Percentiles rank a stretch among this genome's conserved stretches.
Conservation (phyloP, 2,888 invertebrate genomes). For the Hyles lineata region DNA sequence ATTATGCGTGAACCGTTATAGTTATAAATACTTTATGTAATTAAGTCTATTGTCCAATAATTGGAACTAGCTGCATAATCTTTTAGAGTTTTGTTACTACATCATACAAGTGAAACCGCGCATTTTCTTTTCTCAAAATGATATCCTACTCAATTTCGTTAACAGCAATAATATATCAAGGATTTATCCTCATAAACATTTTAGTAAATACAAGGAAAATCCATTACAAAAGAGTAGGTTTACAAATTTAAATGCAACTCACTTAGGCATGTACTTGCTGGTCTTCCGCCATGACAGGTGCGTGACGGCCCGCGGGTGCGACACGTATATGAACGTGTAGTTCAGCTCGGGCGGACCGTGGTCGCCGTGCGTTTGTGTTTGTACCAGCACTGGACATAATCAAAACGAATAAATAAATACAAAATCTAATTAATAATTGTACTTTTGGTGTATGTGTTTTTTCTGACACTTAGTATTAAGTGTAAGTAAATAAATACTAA, state of each 20-base stretch:
- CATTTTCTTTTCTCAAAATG: too few relatives aligned
- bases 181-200: too few relatives aligned
- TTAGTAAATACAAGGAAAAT: neutral
- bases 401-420: neutral
- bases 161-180: too few relatives aligned
- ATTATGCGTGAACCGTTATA: neutral
- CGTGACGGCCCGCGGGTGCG: constrained; percentile 98
- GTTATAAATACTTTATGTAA: too few relatives aligned
- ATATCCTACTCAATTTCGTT: too few relatives aligned
- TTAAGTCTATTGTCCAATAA: too few relatives aligned
- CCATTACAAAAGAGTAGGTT: neutral
- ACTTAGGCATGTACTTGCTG: constrained; percentile 99
- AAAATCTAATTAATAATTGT: too few relatives aligned
- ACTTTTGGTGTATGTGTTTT: too few relatives aligned
- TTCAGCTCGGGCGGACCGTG: constrained; percentile 87
- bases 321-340: constrained; percentile 97
- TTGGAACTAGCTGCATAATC: too few relatives aligned
- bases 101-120: too few relatives aligned
- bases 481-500: too few relatives aligned
- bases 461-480: neutral
- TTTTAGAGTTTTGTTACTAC: too few relatives aligned
- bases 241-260: constrained; percentile 54
- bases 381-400: constrained; percentile 86
- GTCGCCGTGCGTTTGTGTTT: constrained; percentile 90
- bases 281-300: constrained; percentile 99